Base-by-base conservation (phyloP, 2,888 invertebrate species). In the Leucophenga montana region DNA sequence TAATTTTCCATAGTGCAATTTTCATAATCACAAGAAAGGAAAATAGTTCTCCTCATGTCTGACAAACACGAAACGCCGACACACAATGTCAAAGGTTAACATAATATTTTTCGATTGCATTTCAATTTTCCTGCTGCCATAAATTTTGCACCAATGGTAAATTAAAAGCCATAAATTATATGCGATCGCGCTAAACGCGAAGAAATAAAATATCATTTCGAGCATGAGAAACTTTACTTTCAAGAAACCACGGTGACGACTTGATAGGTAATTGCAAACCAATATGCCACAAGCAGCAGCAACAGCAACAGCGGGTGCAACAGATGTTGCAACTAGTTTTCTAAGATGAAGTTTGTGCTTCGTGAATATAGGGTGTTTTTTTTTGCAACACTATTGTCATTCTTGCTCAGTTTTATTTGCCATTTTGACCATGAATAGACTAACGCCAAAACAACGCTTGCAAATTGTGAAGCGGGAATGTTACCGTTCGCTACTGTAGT, bases 111-210 rank as follows among this genome's bases (percentile, higher is more conserved):
- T 84, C 73, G 78, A 84, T 82, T 84, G 82, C 76, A 84, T 82
- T 82, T 82, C 82, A 84, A 82, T 82, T 84, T 79, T 75, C 77
- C 73, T 71, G 72, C 71, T 77, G 77, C 61, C 74, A 75, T 78
- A 76, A 83, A 79, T 82, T 79, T 78, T 80, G 73, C 75, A 73
- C 78, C 82, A 84, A 78, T 80, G 78, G 78, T 78, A 84, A 80
- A 83, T 82, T 75, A 84, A 83, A 81, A 85, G 83, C 79, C 80
- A 85, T 85, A 85, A 85, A 85, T 85, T 80, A 79, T 71, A 39
- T 39, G 8, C 62, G 11, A 20, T 18, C 39, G 39, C 33, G 18
- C 11, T 39, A 39, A 39, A 39, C 39, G 39, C n/a, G 65, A 13
- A 65, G 68, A 44, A 71, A 62, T 64, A 69, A 73, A 50, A 71